A percentile compares a stretch with the other conserved stretches of the same genome.
These are phyloP conservation scores for Pseudoips prasinana DNA, from an alignment of 2,888 invertebrate species.

Conservation along the genomic window DNA sequence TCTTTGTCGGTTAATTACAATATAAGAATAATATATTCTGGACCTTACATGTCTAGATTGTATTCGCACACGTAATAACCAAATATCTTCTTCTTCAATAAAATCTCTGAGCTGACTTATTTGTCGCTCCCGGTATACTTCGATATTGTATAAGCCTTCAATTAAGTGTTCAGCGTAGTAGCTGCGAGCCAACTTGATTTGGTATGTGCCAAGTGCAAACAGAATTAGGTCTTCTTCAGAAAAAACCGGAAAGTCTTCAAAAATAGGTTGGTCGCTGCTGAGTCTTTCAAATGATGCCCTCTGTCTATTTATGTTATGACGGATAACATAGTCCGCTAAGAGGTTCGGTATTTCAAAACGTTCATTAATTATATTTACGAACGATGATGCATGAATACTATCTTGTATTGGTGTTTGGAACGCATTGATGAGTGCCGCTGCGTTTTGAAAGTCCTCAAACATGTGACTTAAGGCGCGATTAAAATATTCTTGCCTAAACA, in stretches of 20 bases:
- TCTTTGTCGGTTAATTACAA: neutral
- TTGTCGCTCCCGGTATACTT: slow-evolving; percentile 7
- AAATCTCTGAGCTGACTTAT: neutral
- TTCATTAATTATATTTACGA: neutral
- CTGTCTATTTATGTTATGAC: neutral
- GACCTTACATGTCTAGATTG: slow-evolving; percentile 4
- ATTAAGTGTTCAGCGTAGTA: slow-evolving; percentile 9
- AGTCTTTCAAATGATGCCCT: neutral
- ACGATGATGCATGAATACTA: neutral
- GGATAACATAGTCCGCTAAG: neutral
- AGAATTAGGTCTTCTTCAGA: neutral
- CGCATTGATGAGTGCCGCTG: neutral
- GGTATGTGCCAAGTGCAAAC: slow-evolving; percentile 7
- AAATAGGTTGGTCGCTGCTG: neutral
- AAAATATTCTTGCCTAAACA: slow-evolving; percentile 3
- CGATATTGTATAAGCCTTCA: slow-evolving; percentile 6
- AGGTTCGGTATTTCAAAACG: neutral
- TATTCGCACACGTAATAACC: slow-evolving; percentile 2
- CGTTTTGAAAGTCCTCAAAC: neutral
- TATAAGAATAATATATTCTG: slow-evolving; percentile 4
- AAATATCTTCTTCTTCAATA: slow-evolving; percentile 2
- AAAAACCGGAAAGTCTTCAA: neutral
- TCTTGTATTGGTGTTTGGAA: neutral
- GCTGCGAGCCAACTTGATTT: slow-evolving; percentile 8
- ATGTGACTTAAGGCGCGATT: slow-evolving; percentile 1